Percentiles rank a stretch among this genome's conserved stretches.
Conservation (phyloP, 2,888 invertebrate species). For the Antheraea assamensis region DNA sequence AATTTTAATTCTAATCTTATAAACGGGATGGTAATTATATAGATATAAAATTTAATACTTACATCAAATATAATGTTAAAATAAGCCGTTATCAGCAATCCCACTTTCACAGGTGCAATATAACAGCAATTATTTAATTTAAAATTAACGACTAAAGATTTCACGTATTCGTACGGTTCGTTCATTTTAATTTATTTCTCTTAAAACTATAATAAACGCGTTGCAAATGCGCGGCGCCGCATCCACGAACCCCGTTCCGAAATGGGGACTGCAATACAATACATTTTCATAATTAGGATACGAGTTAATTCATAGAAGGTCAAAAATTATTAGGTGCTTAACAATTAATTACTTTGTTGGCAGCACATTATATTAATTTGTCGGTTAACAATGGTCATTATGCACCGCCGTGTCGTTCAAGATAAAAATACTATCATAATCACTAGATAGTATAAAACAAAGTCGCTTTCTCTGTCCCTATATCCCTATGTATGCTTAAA, state of each 20-base stretch:
- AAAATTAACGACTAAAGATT: constrained; percentile 48
- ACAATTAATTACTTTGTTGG: constrained; percentile 41
- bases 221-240: constrained; percentile 22
- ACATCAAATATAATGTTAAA: constrained; percentile 56
- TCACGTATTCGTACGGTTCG: constrained; percentile 47
- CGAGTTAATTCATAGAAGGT: constrained; percentile 56
- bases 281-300: constrained; percentile 63
- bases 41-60: too few relatives aligned
- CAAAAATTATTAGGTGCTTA: constrained; percentile 44
- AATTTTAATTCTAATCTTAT: neutral
- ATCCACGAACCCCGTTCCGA: constrained; percentile 29
- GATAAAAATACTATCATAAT: constrained; percentile 2
- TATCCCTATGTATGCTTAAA: too few relatives aligned
- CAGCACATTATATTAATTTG: neutral
- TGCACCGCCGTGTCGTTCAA: neutral
- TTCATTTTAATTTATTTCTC: constrained; percentile 42
- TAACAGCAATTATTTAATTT: constrained; percentile 61
- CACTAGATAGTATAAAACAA: too few relatives aligned
- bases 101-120: constrained; percentile 54
- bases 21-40: neutral
- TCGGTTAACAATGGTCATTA: neutral
- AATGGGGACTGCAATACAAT: constrained; percentile 25
- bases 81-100: constrained; percentile 55
- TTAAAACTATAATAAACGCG: constrained; percentile 21
- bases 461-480: too few relatives aligned